Percentiles rank a stretch among this genome's conserved stretches.
Evolutionary conservation across 1,140 invertebrate species (phyloP).

Genomic region (Hyposmocoma kahamanoa): DNA sequence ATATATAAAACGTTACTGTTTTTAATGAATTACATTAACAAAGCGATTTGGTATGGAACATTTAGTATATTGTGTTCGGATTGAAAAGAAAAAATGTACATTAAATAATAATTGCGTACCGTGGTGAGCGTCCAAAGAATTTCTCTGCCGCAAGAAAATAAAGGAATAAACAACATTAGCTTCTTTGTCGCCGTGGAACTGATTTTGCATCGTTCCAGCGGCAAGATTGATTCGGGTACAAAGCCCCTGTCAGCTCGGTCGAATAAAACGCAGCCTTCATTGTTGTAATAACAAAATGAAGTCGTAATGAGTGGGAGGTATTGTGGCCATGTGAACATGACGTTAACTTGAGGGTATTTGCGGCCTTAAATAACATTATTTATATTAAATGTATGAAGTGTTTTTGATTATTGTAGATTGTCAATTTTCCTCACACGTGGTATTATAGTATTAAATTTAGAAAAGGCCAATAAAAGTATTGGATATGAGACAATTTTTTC

Average conservation of each 20-base stretch:
- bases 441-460: too few species aligned
- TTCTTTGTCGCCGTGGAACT: slow-evolving; percentile 54
- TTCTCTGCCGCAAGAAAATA: slow-evolving; percentile 36
- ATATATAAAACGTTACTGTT: too few species aligned
- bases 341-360: too few species aligned
- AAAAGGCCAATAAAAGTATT: too few species aligned
- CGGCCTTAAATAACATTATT: too few species aligned
- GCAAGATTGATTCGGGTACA: slow-evolving; percentile 64
- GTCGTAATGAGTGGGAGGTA: slow-evolving; percentile 59
- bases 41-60: not conserved
- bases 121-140: too few species aligned
- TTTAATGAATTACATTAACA: too few species aligned
- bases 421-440: too few species aligned
- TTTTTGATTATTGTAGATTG: too few species aligned
- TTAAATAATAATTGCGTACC: not conserved
- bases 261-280: slow-evolving; percentile 57
- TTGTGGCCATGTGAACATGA: not conserved
- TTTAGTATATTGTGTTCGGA: not conserved
- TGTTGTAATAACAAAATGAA: slow-evolving; percentile 71
- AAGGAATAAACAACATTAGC: slow-evolving; percentile 53
- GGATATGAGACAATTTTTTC: too few species aligned
- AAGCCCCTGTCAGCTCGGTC: slow-evolving; percentile 45
- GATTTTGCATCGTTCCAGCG: slow-evolving; percentile 59
- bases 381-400: too few species aligned
- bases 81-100: not conserved